These are phyloP conservation scores for Boleophthalmus pectinirostris DNA, from an alignment of 2,113 vertebrate species.

Conservation along the genomic window DNA sequence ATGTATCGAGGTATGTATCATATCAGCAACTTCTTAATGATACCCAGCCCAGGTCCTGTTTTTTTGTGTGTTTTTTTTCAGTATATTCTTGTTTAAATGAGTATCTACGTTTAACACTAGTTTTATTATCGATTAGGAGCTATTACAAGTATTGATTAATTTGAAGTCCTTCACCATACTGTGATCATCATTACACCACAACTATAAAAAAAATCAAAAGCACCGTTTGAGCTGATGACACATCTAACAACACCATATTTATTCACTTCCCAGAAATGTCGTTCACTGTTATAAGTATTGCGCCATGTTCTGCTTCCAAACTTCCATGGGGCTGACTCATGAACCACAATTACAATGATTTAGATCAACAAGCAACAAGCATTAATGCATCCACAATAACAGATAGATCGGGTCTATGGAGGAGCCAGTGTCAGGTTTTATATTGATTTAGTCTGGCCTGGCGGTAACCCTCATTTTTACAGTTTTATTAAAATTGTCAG, in stretches of 20 bases:
- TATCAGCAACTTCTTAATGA: too few relatives aligned
- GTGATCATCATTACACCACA: background rate
- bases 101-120: too few relatives aligned
- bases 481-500: background rate
- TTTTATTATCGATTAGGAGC: too few relatives aligned
- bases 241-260: background rate
- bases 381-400: background rate
- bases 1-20: too few relatives aligned
- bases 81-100: too few relatives aligned
- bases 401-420: background rate
- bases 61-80: too few relatives aligned
- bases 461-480: background rate
- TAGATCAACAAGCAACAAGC: background rate
- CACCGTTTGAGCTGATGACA: background rate
- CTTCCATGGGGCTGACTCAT: background rate
- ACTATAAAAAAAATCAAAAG: background rate
- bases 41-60: too few relatives aligned
- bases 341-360: background rate
- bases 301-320: background rate
- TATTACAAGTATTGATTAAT: too few relatives aligned
- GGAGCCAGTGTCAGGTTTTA: background rate
- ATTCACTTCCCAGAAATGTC: background rate
- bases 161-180: too few relatives aligned
- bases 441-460: background rate
- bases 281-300: background rate